These are phyloP conservation scores for Rhabdomys dilectus DNA, from an alignment of 2,113 vertebrate genomes.

Conservation along the genomic window DNA sequence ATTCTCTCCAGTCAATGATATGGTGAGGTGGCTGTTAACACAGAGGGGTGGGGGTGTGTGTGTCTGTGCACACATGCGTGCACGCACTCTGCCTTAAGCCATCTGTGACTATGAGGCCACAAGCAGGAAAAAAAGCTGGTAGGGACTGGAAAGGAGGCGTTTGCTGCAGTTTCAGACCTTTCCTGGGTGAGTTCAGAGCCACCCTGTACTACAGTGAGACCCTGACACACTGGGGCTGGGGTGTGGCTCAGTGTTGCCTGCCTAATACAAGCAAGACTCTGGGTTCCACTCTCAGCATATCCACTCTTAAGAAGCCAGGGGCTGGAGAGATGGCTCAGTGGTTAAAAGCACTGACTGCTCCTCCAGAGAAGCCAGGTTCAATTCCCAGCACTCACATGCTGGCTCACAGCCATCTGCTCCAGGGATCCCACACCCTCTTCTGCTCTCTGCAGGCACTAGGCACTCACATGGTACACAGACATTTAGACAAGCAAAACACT, in stretches of 20 bases:
- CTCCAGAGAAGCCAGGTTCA: not conserved
- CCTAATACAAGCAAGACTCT: not conserved
- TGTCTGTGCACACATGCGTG: not conserved
- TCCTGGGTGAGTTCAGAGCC: not conserved
- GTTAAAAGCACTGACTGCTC: not conserved
- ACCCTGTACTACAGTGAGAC: not conserved
- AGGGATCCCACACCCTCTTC: not conserved
- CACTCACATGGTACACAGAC: not conserved
- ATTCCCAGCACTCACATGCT: not conserved
- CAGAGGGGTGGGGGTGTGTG: not conserved
- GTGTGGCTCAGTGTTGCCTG: not conserved
- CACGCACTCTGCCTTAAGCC: not conserved
- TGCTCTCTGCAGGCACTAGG: not conserved
- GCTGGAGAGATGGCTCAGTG: too few species aligned
- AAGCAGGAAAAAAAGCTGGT: not conserved
- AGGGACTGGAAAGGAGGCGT: not conserved
- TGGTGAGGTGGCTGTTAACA: not conserved
- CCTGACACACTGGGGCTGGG: not conserved
- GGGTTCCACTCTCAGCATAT: not conserved
- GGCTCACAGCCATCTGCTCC: not conserved
- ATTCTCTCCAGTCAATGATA: not conserved
- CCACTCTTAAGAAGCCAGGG: not conserved
- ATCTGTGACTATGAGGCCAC: not conserved
- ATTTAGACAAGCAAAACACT: not conserved
- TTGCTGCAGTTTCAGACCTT: not conserved